Evolutionary conservation across 1,140 invertebrate species (phyloP).

Genomic region (Helicoverpa zea): DNA sequence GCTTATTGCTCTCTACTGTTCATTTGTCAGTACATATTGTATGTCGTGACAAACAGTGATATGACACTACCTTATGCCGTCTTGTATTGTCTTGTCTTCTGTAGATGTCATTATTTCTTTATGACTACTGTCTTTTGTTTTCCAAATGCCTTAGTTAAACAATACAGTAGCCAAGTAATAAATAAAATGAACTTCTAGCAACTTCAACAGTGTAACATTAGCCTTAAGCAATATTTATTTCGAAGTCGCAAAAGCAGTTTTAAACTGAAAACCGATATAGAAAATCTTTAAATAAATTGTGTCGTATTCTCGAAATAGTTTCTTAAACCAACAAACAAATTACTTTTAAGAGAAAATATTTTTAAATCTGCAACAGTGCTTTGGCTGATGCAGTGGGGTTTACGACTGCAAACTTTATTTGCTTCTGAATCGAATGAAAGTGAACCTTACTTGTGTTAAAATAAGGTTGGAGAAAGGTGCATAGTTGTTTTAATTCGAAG

Average conservation of each 20-base stretch:
- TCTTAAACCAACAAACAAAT: slow-evolving; percentile 66
- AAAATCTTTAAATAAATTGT: slow-evolving; percentile 36
- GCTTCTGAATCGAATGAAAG: slow-evolving; percentile 40
- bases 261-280: background rate
- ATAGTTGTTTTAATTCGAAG: slow-evolving; percentile 46
- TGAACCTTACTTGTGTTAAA: slow-evolving; percentile 20
- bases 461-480: slow-evolving; percentile 46
- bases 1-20: background rate
- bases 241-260: background rate
- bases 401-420: slow-evolving; percentile 57
- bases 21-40: too few relatives aligned
- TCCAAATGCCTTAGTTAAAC: too few relatives aligned
- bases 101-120: too few relatives aligned
- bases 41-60: too few relatives aligned
- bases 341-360: slow-evolving; percentile 62
- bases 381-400: slow-evolving; percentile 56
- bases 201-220: background rate
- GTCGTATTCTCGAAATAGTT: slow-evolving; percentile 50
- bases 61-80: too few relatives aligned
- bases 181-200: background rate
- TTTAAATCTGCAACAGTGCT: slow-evolving; percentile 58
- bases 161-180: background rate
- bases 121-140: too few relatives aligned
- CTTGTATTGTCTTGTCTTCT: too few relatives aligned
- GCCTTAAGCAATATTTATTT: background rate